phyloP scores from a whole-genome alignment of 1,140 invertebrate genomes.

The Rhysida immarginata region DNA sequence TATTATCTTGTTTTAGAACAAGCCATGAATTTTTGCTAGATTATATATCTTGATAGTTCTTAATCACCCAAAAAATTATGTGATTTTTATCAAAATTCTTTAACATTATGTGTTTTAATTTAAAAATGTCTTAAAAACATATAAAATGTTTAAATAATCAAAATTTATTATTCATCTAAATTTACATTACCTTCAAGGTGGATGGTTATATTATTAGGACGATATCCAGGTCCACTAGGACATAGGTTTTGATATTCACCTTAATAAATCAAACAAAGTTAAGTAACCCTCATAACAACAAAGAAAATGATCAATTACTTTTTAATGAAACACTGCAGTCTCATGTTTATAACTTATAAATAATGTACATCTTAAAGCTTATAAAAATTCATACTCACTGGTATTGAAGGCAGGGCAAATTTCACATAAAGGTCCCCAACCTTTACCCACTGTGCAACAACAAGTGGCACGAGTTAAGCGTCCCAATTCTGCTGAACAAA shows the following conservation, averaged over 20 bases:
- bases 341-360: no score
- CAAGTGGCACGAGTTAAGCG: conserved; percentile 59
- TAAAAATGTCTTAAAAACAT: no score
- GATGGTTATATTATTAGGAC: conserved; percentile 62
- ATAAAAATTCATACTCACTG: conserved; percentile 15
- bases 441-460: conserved; percentile 68
- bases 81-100: no score
- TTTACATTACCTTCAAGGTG: conserved; percentile 28
- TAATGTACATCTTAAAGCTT: no score
- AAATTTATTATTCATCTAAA: background rate
- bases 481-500: conserved; percentile 40
- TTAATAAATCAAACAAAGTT: conserved; percentile 10
- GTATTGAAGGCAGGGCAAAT: conserved; percentile 51
- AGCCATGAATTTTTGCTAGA: no score
- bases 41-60: no score
- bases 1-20: no score
- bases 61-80: no score
- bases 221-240: conserved; percentile 66
- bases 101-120: no score
- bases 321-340: no score
- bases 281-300: no score
- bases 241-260: conserved; percentile 62
- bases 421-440: conserved; percentile 71
- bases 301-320: no score
- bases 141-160: background rate